A percentile compares a stretch with the other conserved stretches of the same genome.
phyloP scores from a whole-genome alignment of 2,113 vertebrate species.

The Fregata magnificens region DNA sequence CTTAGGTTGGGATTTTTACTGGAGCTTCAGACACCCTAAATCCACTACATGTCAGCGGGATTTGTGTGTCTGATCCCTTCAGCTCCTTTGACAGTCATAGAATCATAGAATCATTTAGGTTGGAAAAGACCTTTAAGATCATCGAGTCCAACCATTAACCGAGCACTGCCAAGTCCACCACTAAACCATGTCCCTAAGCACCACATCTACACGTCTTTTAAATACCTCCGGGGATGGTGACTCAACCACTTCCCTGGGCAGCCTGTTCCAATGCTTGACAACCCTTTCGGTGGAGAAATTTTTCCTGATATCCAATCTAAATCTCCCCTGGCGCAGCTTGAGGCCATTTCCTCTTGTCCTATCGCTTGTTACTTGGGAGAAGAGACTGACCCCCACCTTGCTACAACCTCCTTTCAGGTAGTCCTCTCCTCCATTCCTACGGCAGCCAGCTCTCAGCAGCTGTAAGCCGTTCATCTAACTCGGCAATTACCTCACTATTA shows the following conservation, averaged over 20 bases:
- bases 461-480: not conserved
- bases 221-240: not conserved
- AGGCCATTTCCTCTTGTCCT: not conserved
- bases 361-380: not conserved
- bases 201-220: not conserved
- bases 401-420: not conserved
- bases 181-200: not conserved
- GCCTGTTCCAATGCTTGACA: not conserved
- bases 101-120: not conserved
- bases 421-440: not conserved
- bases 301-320: not conserved
- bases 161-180: not conserved
- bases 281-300: not conserved
- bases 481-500: not conserved
- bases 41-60: not conserved
- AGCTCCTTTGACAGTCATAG: not conserved
- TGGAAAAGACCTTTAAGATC: not conserved
- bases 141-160: not conserved
- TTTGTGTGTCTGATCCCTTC: not conserved
- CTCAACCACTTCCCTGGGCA: not conserved
- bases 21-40: not conserved
- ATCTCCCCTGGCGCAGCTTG: not conserved
- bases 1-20: not conserved
- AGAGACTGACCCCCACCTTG: fast-evolving
- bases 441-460: not conserved